Evolutionary conservation across 2,888 invertebrate genomes (phyloP), one percentile per base, ranked within the genome.

Genomic region (Aphelenchoides bicaudatus): DNA sequence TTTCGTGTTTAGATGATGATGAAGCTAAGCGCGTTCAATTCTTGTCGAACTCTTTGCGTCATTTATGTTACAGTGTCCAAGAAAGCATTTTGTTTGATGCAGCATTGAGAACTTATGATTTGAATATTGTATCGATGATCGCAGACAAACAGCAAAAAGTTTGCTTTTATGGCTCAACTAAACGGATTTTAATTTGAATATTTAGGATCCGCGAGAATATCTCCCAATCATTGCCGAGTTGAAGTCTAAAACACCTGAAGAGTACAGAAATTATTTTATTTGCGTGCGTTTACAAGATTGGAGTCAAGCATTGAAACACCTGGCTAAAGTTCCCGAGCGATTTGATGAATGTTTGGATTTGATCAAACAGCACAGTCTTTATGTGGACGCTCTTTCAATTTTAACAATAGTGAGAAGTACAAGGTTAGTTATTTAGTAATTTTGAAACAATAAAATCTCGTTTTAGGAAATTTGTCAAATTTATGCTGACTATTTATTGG

Each of bases 101-200:
- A 16, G 71, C 73, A 10, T 61, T 75, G 6, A 64, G 68, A 13
- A 75, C 75, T 2, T 75, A 75, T 47, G 75, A 75, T 49, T 39
- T 74, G 43, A 53, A 64, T 6, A 52, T 75, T 30, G 70, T 70
- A 8, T 62, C 68, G 25, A 63, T 68, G 52, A 68, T 71, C 21
- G 70, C 65, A 4, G 69, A 73, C 25, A 51, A 51, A 30, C 52
- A 34, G 13, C 52, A 51, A 28, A 51, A 51, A 3, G 52, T 43
- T 10, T 10, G 43, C 31, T 34, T 2, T 2, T 16, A 55, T 54
- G 38, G 10, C 10, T n/a, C n/a, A n/a, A n/a, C n/a, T n/a, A n/a
- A n/a, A n/a, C n/a, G n/a, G n/a, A n/a, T 34, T 43, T 43, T 10
- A 13, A 13, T n/a, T n/a, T n/a, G n/a, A n/a, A n/a, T 10, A 6